Evolutionary conservation across 2,797 vertebrate genomes (phyloP), one percentile per base, ranked within the genome.

Genomic region (Danio kyathit): DNA sequence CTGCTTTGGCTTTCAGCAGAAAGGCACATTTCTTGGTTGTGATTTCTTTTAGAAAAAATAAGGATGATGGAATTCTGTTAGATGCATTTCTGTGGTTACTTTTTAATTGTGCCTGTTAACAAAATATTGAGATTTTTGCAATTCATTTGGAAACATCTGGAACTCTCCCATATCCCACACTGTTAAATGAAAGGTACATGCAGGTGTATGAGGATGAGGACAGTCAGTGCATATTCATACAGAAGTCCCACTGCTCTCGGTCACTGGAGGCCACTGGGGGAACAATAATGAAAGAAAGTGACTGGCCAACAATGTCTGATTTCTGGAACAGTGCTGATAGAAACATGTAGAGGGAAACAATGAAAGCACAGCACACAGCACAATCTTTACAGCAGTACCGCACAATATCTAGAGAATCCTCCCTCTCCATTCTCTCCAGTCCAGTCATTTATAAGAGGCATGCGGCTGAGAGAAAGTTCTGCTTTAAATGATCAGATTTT

Each of bases 281-380:
- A 52, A 63, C 52, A 80, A 86, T 77, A 65, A 63, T 77, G 49
- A 63, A 54, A 48, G 71, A 77, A 76, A 77, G 64, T 61, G 38
- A 71, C 7, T 44, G 2, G 66, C 83, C 82, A 88, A 93, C 91
- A 92, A 90, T 91, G 87, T 71, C 81, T 7, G 21, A 86, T 90
- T 92, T 93, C 92, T 93, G 90, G 91, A 93, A 93, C 89, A 88
- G 88, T 84, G 86, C 89, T 83, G 86, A 89, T 87, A 83, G 83
- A 90, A 83, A 82, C 87, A 77, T 82, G 83, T 83, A 38, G 82
- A 67, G 61, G n/a, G 77, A 79, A 63, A 91, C 90, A 93, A 91
- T 88, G 84, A 86, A 80, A 80, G 66, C 74, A 46, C 44, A 66
- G 40, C 69, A 87, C 81, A 79, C 86, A 86, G 88, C 85, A 86